Evolutionary conservation across 2,888 invertebrate species (phyloP).

Genomic region (Andrena hattorfiana): DNA sequence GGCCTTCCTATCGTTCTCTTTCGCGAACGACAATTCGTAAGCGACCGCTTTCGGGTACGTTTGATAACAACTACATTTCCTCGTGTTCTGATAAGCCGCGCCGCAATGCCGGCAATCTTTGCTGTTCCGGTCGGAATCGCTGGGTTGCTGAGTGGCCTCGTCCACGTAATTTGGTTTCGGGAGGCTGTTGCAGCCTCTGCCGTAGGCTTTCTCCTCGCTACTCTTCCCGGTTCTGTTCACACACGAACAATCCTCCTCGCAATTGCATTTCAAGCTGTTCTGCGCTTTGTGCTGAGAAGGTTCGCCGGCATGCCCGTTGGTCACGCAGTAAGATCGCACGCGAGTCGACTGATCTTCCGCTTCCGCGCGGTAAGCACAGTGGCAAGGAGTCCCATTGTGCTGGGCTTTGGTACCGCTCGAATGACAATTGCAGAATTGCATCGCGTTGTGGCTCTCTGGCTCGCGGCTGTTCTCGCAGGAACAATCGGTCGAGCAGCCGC

Average conservation of each 20-base stretch:
- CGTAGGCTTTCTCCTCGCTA: slow-evolving; percentile 41
- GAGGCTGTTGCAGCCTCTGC: slow-evolving; percentile 36
- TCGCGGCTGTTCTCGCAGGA: slow-evolving; percentile 62
- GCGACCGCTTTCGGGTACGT: slow-evolving; percentile 84
- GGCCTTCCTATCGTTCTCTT: slow-evolving; percentile 62
- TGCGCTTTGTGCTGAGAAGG: slow-evolving; percentile 65
- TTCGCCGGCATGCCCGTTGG: slow-evolving; percentile 34
- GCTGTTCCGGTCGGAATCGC: slow-evolving; percentile 56
- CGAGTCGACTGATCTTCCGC: slow-evolving; percentile 40
- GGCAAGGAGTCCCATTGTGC: slow-evolving; percentile 32
- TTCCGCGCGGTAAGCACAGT: slow-evolving; percentile 39
- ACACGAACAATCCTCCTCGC: slow-evolving; percentile 72
- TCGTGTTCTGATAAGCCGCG: slow-evolving; percentile 74
- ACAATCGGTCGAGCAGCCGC: slow-evolving; percentile 67
- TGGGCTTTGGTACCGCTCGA: slow-evolving; percentile 33
- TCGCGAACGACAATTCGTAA: slow-evolving; percentile 84
- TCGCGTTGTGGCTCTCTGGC: slow-evolving; percentile 18
- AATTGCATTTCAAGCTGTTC: slow-evolving; percentile 66
- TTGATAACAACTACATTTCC: slow-evolving; percentile 75
- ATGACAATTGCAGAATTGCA: slow-evolving; percentile 31
- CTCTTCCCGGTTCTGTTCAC: slow-evolving; percentile 56
- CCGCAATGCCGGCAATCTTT: slow-evolving; percentile 80
- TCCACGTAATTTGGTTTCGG: slow-evolving; percentile 51
- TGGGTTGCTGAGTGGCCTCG: slow-evolving; percentile 38
- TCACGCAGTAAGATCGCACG: slow-evolving; percentile 37